These are phyloP conservation scores for Ascidia mentula DNA, from an alignment of 23 tunicate genomes.

Conservation along the genomic window DNA sequence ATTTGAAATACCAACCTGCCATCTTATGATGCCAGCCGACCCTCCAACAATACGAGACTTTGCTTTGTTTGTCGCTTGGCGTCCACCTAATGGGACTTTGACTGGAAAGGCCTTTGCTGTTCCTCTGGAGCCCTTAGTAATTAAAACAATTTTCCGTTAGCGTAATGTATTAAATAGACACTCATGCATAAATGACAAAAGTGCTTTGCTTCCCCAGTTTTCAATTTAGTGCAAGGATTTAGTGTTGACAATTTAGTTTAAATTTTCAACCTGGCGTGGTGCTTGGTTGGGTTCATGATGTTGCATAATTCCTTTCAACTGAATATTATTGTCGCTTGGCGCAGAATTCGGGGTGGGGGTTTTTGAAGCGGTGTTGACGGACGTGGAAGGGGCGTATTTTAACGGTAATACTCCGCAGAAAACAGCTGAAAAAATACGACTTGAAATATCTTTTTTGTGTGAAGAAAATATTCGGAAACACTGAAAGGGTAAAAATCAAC, in stretches of 20 bases:
- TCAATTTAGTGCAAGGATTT: too few species aligned
- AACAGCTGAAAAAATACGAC: constrained; percentile 15
- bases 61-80: neutral
- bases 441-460: too few species aligned
- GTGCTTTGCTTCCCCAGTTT: too few species aligned
- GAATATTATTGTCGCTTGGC: neutral
- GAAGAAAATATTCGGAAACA: too few species aligned
- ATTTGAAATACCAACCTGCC: neutral
- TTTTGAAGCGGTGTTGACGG: neutral
- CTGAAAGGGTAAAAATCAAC: too few species aligned
- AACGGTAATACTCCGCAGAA: constrained; percentile 27
- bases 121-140: too few species aligned
- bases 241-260: too few species aligned
- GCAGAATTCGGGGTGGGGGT: neutral
- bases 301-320: neutral
- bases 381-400: neutral
- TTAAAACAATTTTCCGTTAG: too few species aligned
- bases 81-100: constrained; percentile 24
- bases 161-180: too few species aligned
- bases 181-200: too few species aligned
- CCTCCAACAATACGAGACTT: constrained; percentile 10
- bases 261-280: neutral
- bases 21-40: neutral
- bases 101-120: too few species aligned
- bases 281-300: neutral